These are phyloP conservation scores for Rachycentron canadum DNA, from an alignment of 2,797 vertebrate genomes.

Conservation along the genomic window DNA sequence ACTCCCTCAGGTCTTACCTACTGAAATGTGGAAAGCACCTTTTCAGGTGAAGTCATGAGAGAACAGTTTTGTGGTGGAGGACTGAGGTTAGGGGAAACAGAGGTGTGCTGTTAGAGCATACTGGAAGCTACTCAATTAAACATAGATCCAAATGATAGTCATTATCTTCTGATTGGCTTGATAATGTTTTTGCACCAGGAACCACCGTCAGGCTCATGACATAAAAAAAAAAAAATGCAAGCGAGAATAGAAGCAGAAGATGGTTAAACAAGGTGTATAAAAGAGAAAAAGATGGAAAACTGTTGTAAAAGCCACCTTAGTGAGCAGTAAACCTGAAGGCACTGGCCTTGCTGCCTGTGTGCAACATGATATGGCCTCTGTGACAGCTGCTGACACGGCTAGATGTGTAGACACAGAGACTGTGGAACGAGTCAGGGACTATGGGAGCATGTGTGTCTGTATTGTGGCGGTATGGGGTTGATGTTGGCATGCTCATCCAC, in stretches of 20 bases:
- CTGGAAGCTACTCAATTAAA: conserved; percentile 84
- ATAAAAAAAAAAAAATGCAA: conserved; percentile 20
- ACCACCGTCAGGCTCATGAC: conserved; percentile 25
- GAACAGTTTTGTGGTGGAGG: conserved; percentile 76
- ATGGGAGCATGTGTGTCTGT: conserved; percentile 37
- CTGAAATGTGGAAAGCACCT: conserved; percentile 88
- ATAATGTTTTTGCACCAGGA: conserved; percentile 72
- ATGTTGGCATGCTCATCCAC: conserved; percentile 53
- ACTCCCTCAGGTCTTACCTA: conserved; percentile 69
- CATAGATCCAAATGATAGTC: conserved; percentile 77
- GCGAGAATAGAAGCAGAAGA: conserved; percentile 28
- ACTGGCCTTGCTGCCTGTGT: conserved; percentile 54
- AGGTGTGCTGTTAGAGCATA: conserved; percentile 58
- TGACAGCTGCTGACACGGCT: conserved; percentile 78
- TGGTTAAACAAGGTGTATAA: conserved; percentile 41
- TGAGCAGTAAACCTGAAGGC: conserved; percentile 66
- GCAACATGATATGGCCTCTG: conserved; percentile 73
- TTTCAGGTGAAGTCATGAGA: conserved; percentile 83
- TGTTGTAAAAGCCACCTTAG: conserved; percentile 57
- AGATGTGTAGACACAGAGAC: conserved; percentile 69
- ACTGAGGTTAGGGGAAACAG: conserved; percentile 75
- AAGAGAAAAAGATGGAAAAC: conserved; percentile 59
- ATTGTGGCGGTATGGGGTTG: conserved; percentile 45
- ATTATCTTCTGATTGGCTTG: conserved; percentile 84
- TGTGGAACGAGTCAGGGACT: conserved; percentile 64